Percentiles rank a stretch among this genome's conserved stretches.
Conservation (phyloP, 1,140 invertebrate species). For the Mylabris phalerata region DNA sequence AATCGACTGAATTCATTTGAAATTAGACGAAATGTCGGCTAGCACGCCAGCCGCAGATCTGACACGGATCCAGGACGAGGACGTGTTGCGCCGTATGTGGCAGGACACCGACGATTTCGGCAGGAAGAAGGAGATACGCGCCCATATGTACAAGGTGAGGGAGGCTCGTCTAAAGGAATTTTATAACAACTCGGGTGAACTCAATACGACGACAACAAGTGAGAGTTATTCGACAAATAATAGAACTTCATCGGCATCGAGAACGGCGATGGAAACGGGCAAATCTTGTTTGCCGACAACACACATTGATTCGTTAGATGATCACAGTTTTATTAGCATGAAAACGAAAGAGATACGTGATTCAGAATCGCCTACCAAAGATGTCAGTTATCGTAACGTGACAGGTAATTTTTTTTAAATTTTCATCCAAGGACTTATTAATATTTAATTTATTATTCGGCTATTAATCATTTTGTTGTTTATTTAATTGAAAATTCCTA, state of each 20-base stretch:
- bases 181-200: constrained; percentile 50
- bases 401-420: constrained; percentile 24
- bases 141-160: constrained; percentile 72
- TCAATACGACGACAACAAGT: constrained; percentile 35
- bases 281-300: constrained; percentile 28
- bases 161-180: constrained; percentile 67
- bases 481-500: too few relatives aligned
- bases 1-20: neutral
- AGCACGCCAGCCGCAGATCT: constrained; percentile 48
- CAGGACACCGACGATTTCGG: constrained; percentile 78
- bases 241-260: neutral
- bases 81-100: constrained; percentile 68
- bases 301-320: constrained; percentile 60
- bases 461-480: too few relatives aligned
- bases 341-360: constrained; percentile 71
- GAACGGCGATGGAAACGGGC: constrained; percentile 34
- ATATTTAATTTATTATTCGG: too few relatives aligned
- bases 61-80: constrained; percentile 62
- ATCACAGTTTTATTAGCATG: constrained; percentile 66
- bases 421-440: too few relatives aligned
- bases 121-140: constrained; percentile 75
- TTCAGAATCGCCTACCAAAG: constrained; percentile 63
- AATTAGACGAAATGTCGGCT: constrained; percentile 26
- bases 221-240: constrained; percentile 1
- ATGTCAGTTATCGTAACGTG: constrained; percentile 46